phyloP scores from a whole-genome alignment of 2,888 invertebrate species.

The Leptura quadrifasciata region DNA sequence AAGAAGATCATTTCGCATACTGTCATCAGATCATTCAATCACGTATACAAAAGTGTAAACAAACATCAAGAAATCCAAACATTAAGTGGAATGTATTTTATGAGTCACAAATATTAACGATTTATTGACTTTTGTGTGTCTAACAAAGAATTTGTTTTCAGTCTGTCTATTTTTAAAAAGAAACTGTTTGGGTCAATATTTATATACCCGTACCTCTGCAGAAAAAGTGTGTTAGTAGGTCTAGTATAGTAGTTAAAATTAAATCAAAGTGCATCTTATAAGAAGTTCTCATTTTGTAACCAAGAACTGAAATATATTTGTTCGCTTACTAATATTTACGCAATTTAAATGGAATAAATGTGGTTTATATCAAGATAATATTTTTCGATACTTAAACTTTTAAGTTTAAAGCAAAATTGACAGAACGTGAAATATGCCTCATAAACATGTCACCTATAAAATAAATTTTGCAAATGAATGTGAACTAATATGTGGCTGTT shows the following conservation, averaged over 20 bases:
- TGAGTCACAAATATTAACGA: constrained; percentile 18
- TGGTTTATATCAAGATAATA: constrained; percentile 11
- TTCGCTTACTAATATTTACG: background rate
- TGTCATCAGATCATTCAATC: background rate
- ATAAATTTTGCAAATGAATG: background rate
- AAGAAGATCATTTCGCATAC: background rate
- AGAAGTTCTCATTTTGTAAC: constrained; percentile 25
- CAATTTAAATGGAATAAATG: background rate
- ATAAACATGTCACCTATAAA: constrained; percentile 19
- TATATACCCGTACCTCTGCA: constrained; percentile 35
- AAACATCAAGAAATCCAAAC: background rate
- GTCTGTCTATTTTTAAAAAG: constrained; percentile 40
- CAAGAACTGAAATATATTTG: background rate
- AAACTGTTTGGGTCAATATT: constrained; percentile 31
- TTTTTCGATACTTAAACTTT: background rate
- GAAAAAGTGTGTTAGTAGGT: constrained; percentile 57
- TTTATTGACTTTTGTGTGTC: constrained; percentile 16
- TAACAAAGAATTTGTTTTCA: constrained; percentile 21
- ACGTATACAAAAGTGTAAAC: constrained; percentile 10
- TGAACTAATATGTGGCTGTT: no score
- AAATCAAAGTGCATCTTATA: constrained; percentile 20
- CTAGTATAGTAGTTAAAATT: constrained; percentile 45
- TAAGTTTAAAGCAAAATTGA: constrained; percentile 12
- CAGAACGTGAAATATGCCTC: constrained; percentile 6
- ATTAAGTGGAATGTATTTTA: constrained; percentile 17